phyloP scores from a whole-genome alignment of 2,113 vertebrate genomes.

The Chascanopsetta lugubris region DNA sequence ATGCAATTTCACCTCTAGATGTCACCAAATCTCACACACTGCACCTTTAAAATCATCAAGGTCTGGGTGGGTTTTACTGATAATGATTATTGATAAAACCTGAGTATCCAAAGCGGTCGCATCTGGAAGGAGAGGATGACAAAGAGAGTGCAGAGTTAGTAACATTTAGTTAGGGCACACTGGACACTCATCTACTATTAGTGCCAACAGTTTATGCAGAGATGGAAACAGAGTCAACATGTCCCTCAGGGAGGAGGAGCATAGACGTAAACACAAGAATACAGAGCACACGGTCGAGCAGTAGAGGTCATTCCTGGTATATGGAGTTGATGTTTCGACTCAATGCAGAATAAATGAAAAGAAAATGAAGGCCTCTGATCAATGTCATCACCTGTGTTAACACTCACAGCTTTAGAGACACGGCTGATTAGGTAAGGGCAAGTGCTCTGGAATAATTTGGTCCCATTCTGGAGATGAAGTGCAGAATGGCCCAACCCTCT shows the following conservation, averaged over 20 bases:
- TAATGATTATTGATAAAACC: conserved; percentile 80
- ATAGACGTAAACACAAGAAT: conserved; percentile 7
- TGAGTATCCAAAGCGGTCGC: conserved; percentile 95
- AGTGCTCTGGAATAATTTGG: conserved; percentile 37
- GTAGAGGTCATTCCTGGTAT: background rate
- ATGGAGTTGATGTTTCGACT: conserved; percentile 11
- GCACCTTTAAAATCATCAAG: conserved; percentile 80
- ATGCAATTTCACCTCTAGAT: no score
- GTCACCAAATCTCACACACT: no score
- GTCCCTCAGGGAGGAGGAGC: conserved; percentile 15
- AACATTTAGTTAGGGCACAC: conserved; percentile 31
- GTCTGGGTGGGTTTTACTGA: conserved; percentile 49
- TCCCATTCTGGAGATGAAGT: conserved; percentile 44
- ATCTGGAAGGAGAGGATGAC: conserved; percentile 92
- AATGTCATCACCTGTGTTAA: conserved; percentile 22
- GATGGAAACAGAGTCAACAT: conserved; percentile 43
- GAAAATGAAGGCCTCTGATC: conserved; percentile 25
- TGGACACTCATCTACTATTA: conserved; percentile 25
- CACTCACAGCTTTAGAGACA: conserved; percentile 31
- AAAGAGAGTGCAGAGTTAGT: conserved; percentile 84
- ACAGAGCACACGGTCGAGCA: conserved; percentile 21
- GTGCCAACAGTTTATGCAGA: conserved; percentile 42
- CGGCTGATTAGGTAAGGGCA: conserved; percentile 40
- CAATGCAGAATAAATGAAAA: conserved; percentile 4
- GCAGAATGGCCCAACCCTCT: conserved; percentile 23